A percentile compares a stretch with the other conserved stretches of the same genome.
Evolutionary conservation across 2,797 vertebrate species (phyloP).

Genomic region (Scolopax rusticola): DNA sequence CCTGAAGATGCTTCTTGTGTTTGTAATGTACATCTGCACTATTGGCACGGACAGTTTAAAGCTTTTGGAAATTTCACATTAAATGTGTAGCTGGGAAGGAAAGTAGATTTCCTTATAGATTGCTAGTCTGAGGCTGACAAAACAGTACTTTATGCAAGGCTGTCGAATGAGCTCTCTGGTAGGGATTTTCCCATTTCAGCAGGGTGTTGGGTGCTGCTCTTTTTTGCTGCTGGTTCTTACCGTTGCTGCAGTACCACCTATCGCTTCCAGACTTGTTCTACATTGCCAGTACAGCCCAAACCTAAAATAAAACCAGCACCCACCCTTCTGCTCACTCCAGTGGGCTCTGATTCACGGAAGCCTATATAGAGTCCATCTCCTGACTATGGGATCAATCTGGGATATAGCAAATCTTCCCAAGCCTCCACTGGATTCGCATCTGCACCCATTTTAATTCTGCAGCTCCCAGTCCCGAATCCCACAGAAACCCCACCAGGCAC

Average conservation of each 20-base stretch:
- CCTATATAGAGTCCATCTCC: neutral
- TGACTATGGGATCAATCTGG: neutral
- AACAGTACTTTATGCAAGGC: neutral
- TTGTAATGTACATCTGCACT: neutral
- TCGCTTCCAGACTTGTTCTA: neutral
- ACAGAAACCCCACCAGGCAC: neutral
- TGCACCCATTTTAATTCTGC: neutral
- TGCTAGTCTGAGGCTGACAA: neutral
- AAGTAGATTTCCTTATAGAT: neutral
- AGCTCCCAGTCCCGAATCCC: neutral
- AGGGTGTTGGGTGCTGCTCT: neutral
- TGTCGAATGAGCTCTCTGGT: neutral
- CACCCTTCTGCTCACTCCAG: neutral
- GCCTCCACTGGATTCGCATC: neutral
- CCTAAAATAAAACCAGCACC: neutral
- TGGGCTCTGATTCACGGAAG: neutral
- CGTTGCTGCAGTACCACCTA: neutral
- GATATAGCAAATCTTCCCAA: neutral
- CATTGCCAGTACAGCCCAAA: neutral
- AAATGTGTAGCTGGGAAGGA: neutral
- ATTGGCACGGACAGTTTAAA: neutral
- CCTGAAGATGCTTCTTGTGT: neutral
- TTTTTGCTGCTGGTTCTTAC: neutral
- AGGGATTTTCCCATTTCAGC: neutral
- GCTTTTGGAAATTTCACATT: neutral